A percentile compares a stretch with the other conserved stretches of the same genome.
phyloP scores from a whole-genome alignment of 2,113 vertebrate species.

The Cephalopterus ornatus region DNA sequence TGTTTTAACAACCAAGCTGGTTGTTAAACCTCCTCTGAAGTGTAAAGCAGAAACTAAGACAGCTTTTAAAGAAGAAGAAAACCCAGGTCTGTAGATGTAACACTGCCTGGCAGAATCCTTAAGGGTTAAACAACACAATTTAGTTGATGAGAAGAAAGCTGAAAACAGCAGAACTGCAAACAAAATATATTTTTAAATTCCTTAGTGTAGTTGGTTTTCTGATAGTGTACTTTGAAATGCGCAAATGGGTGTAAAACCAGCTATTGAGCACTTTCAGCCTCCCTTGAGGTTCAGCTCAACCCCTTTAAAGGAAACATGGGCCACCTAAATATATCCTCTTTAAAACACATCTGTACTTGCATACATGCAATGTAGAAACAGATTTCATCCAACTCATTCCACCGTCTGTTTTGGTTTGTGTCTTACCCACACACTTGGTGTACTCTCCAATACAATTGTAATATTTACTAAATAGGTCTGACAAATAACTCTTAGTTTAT shows the following conservation, averaged over 20 bases:
- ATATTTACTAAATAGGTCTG: conserved; percentile 33
- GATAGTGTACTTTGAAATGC: neutral
- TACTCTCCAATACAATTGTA: neutral
- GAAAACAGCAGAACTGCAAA: neutral
- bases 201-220: neutral
- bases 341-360: neutral
- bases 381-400: neutral
- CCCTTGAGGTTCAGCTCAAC: neutral
- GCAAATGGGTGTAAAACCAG: neutral
- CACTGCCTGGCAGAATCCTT: neutral
- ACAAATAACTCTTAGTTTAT: neutral
- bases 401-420: neutral
- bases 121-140: neutral
- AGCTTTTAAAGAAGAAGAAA: conserved; percentile 17
- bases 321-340: neutral
- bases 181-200: neutral
- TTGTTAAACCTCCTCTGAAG: neutral
- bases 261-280: neutral
- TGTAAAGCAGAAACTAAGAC: neutral
- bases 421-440: neutral
- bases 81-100: neutral
- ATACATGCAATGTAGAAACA: rapidly evolving
- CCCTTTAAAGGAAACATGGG: neutral
- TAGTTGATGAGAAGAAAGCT: neutral
- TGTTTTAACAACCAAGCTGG: neutral